Conservation (phyloP, 2,888 invertebrate genomes). For the Tetragonula carbonaria region DNA sequence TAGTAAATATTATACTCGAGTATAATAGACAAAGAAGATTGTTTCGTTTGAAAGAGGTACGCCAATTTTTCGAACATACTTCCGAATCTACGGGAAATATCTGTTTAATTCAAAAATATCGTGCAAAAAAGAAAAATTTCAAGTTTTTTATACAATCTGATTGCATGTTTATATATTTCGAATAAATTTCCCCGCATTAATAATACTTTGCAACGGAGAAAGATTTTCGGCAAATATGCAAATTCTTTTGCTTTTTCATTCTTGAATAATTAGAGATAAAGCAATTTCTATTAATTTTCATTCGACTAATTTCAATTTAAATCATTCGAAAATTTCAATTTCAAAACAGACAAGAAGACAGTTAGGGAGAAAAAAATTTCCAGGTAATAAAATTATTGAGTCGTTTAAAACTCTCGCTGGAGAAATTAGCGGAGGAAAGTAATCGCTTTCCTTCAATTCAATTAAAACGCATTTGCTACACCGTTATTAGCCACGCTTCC, state of each 20-base stretch:
- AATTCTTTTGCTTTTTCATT: not conserved
- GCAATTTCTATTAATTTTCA: not conserved
- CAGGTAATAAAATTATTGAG: no score
- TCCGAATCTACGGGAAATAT: no score
- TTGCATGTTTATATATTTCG: rapidly evolving
- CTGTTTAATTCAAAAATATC: not conserved
- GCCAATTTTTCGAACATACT: no score
- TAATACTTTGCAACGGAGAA: not conserved
- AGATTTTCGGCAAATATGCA: not conserved
- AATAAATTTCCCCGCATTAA: not conserved
- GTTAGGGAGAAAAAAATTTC: no score
- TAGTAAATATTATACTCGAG: no score
- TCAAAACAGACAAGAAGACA: not conserved
- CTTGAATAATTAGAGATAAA: not conserved
- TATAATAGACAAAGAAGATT: no score
- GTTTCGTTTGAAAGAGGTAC: no score
- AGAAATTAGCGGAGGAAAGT: not conserved
- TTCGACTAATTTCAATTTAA: not conserved
- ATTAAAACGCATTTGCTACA: constrained; percentile 11
- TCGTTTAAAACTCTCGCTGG: not conserved
- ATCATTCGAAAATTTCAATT: not conserved
- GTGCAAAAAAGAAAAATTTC: not conserved
- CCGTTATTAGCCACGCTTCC: constrained; percentile 19
- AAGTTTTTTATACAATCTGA: not conserved
- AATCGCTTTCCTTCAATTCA: not conserved